phyloP scores from a whole-genome alignment of 2,888 invertebrate genomes.

The Drosophila longiperda region DNA sequence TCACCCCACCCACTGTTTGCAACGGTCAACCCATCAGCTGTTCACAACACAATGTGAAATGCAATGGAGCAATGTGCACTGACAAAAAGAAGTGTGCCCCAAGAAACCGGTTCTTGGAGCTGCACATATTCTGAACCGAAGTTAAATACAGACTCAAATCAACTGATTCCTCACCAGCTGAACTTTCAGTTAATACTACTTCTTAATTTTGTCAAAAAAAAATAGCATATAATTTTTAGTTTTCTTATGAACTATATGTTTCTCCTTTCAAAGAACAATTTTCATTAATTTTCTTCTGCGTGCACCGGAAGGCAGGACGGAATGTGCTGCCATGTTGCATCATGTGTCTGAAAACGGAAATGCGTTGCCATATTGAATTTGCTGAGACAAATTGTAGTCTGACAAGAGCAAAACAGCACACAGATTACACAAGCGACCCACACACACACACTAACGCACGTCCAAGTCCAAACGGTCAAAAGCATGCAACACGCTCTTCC shows the following conservation, averaged over 20 bases:
- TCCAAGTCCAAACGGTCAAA: conserved; percentile 4
- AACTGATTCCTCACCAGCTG: background rate
- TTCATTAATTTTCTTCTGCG: background rate
- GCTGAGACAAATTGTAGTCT: conserved; percentile 51
- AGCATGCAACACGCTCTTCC: background rate
- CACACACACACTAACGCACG: background rate
- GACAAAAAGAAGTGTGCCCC: background rate
- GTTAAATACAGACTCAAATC: background rate
- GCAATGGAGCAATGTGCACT: background rate
- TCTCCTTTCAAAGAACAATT: background rate
- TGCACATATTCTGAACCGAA: background rate
- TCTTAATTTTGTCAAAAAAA: too few relatives aligned
- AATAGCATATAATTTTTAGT: background rate
- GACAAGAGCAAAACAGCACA: conserved; percentile 8
- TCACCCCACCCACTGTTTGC: background rate
- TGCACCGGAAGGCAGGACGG: background rate
- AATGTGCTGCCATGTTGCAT: conserved; percentile 34
- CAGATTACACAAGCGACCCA: conserved; percentile 27
- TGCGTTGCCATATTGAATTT: conserved; percentile 71
- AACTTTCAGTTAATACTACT: background rate
- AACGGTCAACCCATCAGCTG: conserved; percentile 15
- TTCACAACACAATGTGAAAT: background rate
- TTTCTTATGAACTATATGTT: background rate
- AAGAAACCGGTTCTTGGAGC: background rate
- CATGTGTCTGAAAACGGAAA: conserved; percentile 63